A percentile compares a stretch with the other conserved stretches of the same genome.
phyloP scores from a whole-genome alignment of 1,140 invertebrate genomes.

The Thaumetopoea pityocampa region DNA sequence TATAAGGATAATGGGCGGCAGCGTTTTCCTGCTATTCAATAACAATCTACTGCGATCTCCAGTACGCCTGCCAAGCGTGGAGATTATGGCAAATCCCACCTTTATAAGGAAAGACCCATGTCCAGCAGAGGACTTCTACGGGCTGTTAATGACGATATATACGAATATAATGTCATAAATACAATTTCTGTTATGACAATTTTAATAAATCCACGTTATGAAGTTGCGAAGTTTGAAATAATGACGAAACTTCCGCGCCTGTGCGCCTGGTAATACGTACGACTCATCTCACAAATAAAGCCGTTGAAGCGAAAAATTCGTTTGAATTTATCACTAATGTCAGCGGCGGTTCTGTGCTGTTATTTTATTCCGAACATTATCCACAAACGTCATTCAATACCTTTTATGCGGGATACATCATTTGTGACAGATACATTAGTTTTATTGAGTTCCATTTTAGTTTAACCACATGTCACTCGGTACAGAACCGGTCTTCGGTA shows the following conservation, averaged over 20 bases:
- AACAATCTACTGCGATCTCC: too few species aligned
- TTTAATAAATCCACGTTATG: slow-evolving; percentile 43
- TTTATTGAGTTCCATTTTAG: too few species aligned
- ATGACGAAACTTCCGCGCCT: slow-evolving; percentile 49
- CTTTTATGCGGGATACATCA: slow-evolving; percentile 2
- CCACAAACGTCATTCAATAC: not conserved
- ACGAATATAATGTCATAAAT: too few species aligned
- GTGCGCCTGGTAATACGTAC: slow-evolving; percentile 57
- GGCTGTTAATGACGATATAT: too few species aligned
- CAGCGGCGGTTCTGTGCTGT: slow-evolving; percentile 32
- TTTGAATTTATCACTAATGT: slow-evolving; percentile 54
- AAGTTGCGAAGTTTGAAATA: slow-evolving; percentile 40
- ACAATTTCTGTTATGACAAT: slow-evolving; percentile 57
- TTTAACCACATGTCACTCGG: not conserved
- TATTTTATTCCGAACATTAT: slow-evolving; percentile 19
- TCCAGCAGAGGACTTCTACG: too few species aligned
- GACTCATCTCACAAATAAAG: slow-evolving; percentile 59
- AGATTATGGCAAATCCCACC: too few species aligned
- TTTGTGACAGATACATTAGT: not conserved
- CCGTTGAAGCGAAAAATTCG: slow-evolving; percentile 63
- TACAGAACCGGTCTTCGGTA: too few species aligned
- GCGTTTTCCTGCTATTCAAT: too few species aligned
- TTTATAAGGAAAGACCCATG: too few species aligned
- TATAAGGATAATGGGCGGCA: too few species aligned
- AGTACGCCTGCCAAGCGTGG: too few species aligned